Conservation (phyloP, 30 jellyfish, hydroid and myxozoan genomes). For the Sanderia malayensis region DNA sequence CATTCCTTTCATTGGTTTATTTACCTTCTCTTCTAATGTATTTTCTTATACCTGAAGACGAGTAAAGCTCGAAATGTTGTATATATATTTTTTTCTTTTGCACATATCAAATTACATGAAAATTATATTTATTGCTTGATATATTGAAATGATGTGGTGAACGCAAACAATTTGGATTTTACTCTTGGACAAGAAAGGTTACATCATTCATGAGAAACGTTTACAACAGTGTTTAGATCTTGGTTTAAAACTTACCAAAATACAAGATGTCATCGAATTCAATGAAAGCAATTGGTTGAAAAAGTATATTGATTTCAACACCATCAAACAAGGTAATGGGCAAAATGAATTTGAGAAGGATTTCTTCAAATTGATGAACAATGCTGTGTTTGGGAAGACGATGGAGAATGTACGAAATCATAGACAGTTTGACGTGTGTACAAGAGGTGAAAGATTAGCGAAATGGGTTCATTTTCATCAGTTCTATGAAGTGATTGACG, state of each 20-base stretch:
- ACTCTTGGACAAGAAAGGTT: background rate
- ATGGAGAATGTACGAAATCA: conserved; percentile 7
- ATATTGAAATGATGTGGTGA: too few relatives aligned
- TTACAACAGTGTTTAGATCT: too few relatives aligned
- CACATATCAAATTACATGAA: too few relatives aligned
- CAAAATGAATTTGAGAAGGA: too few relatives aligned
- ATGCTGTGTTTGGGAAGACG: conserved; percentile 48
- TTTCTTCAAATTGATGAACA: conserved; percentile 48
- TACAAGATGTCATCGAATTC: conserved; percentile 3
- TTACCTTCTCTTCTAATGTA: too few relatives aligned
- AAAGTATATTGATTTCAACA: conserved; percentile 7
- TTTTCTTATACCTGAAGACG: too few relatives aligned
- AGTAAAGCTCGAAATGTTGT: too few relatives aligned
- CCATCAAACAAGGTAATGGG: background rate
- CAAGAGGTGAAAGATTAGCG: background rate
- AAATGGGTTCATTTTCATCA: background rate
- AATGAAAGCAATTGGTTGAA: conserved; percentile 4
- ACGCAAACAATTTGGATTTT: too few relatives aligned
- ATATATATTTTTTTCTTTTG: too few relatives aligned
- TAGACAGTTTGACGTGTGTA: background rate
- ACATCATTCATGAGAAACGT: too few relatives aligned
- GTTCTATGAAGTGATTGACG: background rate
- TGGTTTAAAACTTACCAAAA: conserved; percentile 7
- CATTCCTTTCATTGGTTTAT: too few relatives aligned
- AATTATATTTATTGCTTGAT: too few relatives aligned